Evolutionary conservation across 2,797 vertebrate species (phyloP), one percentile per base, ranked within the genome.

Genomic region (Pelochelys cantorii): DNA sequence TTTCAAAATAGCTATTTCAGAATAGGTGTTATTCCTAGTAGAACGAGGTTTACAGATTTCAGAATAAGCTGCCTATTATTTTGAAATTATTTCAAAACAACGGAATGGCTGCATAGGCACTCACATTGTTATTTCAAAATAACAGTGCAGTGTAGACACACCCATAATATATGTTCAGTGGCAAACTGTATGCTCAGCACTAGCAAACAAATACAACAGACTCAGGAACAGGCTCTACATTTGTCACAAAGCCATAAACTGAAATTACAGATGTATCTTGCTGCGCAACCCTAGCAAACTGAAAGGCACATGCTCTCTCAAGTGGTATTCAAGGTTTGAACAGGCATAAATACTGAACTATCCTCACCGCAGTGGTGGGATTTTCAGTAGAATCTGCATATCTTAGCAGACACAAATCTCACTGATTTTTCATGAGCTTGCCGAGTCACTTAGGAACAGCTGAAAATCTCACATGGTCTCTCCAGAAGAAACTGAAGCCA

Each of bases 281-380:
- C 2, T 60, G 11, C 57, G 88, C 31, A 55, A 2, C 60, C 2
- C 75, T 81, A 18, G 80, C 22, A 90, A 87, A 5, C 0, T 0
- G 0, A 81, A 68, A 81, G 55, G 4, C 1, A 23, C 0, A 0
- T 31, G 12, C 11, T 2, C 31, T 1, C 25, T 84, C 75, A 37
- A 18, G 27, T 79, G 22, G 14, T 87, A 3, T 5, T 37, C 17
- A 71, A 71, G 31, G 13, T 81, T 8, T 84, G 27, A 71, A 78
- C 10, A 55, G 1, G 9, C 15, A 6, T 17, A 23, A 15, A 84
- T 81, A 25, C 2, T 55, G 14, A 89, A 5, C 23, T 59, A 48
- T 17, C 22, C 37, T 78, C 20, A 1, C 48, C 15, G 62, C n/a
- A 15, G 62, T n/a, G 6, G 13, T 65, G 31, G 62, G 62, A 59